phyloP scores from a whole-genome alignment of 2,113 vertebrate genomes.

The Syrrhaptes paradoxus region DNA sequence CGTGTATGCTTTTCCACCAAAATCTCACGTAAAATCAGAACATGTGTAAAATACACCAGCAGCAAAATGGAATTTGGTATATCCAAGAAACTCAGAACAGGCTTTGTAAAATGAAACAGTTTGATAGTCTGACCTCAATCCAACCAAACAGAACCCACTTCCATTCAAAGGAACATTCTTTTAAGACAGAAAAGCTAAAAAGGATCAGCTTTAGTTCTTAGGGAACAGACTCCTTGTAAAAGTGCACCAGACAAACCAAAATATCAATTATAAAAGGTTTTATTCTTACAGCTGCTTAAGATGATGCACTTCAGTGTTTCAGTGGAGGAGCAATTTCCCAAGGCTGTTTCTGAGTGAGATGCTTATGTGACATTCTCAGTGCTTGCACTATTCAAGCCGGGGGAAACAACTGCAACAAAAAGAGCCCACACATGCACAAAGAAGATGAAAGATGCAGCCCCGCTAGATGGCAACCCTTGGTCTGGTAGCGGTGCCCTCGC shows the following conservation, averaged over 20 bases:
- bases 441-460: not conserved
- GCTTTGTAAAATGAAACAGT: not conserved
- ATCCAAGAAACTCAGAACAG: not conserved
- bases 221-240: not conserved
- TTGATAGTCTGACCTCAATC: not conserved
- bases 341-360: not conserved
- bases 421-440: slow-evolving; percentile 19
- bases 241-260: not conserved
- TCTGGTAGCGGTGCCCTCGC: not conserved
- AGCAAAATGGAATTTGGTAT: not conserved
- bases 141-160: not conserved
- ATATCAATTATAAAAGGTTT: not conserved
- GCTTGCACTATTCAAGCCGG: not conserved
- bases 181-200: not conserved
- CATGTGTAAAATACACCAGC: not conserved
- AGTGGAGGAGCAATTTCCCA: not conserved
- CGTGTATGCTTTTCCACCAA: not conserved
- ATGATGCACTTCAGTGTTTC: not conserved
- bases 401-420: not conserved
- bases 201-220: not conserved
- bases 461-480: not conserved
- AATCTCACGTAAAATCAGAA: not conserved
- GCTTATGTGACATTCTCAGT: not conserved
- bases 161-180: not conserved
- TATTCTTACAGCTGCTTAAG: not conserved